These are phyloP conservation scores for Leptogaster cylindrica DNA, from an alignment of 2,888 invertebrate genomes.

Conservation along the genomic window DNA sequence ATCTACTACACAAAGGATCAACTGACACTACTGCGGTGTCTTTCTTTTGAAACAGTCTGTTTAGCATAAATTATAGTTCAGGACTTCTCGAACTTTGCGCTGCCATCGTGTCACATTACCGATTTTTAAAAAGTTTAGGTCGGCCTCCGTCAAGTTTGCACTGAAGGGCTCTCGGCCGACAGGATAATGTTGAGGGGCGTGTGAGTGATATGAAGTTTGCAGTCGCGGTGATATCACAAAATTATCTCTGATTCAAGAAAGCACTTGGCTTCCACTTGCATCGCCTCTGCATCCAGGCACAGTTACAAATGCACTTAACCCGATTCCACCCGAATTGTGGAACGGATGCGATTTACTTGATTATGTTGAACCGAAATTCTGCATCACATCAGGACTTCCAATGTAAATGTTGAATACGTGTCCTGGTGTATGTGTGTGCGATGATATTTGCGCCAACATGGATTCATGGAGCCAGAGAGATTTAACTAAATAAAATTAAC, in stretches of 20 bases:
- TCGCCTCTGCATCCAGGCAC: not conserved
- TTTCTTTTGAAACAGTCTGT: not conserved
- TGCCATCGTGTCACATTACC: not conserved
- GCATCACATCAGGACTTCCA: no score
- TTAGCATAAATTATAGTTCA: not conserved
- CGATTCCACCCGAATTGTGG: not conserved
- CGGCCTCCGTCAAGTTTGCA: not conserved
- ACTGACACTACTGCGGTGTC: no score
- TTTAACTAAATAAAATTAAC: slow-evolving; percentile 8
- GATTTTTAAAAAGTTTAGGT: slow-evolving; percentile 4
- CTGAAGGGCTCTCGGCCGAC: not conserved
- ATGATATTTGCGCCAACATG: no score
- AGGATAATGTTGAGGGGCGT: not conserved
- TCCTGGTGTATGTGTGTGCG: no score
- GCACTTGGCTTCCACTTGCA: not conserved
- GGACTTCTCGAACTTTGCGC: not conserved
- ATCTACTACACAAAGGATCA: no score
- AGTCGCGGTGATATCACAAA: slow-evolving; percentile 3
- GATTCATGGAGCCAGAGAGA: not conserved
- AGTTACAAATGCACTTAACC: slow-evolving; percentile 9
- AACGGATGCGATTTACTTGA: not conserved
- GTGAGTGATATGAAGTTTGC: slow-evolving; percentile 1
- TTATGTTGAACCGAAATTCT: not conserved
- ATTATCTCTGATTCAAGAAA: not conserved
- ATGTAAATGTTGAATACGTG: no score